These are phyloP conservation scores for Ifrita kowaldi DNA, from an alignment of 2,113 vertebrate genomes.

Conservation along the genomic window DNA sequence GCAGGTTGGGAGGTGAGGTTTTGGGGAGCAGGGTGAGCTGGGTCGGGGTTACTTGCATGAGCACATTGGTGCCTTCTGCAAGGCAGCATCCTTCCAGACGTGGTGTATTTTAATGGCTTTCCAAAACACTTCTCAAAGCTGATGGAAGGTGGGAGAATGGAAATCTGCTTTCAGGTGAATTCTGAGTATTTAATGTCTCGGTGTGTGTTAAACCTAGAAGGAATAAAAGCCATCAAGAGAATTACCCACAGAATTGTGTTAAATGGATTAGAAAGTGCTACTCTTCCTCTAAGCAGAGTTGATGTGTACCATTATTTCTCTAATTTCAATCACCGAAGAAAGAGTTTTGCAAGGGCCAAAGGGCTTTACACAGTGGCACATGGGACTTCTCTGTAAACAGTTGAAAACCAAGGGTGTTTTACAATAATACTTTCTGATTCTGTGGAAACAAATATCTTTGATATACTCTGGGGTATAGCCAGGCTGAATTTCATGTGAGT, in stretches of 20 bases:
- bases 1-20: background rate
- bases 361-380: background rate
- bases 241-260: constrained; percentile 2
- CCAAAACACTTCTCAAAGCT: background rate
- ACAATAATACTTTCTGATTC: constrained; percentile 18
- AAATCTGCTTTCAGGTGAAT: background rate
- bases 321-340: background rate
- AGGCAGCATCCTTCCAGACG: background rate
- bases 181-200: background rate
- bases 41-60: background rate
- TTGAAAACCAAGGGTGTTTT: constrained; percentile 13
- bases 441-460: constrained; percentile 22
- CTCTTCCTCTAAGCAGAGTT: background rate
- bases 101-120: background rate
- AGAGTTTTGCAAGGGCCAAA: background rate
- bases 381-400: constrained; percentile 3
- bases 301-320: constrained; percentile 8
- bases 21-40: background rate
- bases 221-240: background rate
- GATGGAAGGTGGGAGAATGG: background rate
- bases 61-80: background rate
- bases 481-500: constrained; percentile 1
- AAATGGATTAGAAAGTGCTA: constrained; percentile 12
- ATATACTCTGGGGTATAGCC: background rate
- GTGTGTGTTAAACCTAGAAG: background rate